These are phyloP conservation scores for Copidosoma aretas DNA, from an alignment of 2,888 invertebrate genomes.

Conservation along the genomic window DNA sequence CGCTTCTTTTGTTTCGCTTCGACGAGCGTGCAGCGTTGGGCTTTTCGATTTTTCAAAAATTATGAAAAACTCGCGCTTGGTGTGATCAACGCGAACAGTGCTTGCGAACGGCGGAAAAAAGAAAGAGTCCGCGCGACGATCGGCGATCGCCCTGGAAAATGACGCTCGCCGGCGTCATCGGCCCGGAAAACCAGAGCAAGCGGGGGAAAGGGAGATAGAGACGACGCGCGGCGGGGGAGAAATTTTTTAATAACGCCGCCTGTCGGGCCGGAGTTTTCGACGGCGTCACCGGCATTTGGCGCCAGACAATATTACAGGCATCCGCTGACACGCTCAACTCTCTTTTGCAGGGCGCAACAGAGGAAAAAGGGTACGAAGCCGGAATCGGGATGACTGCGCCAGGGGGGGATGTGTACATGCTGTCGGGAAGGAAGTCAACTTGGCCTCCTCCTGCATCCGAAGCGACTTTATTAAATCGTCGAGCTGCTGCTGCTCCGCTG, in stretches of 20 bases:
- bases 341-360: constrained; percentile 29
- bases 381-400: neutral
- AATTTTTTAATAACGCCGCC: constrained; percentile 57
- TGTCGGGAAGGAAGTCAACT: constrained; percentile 21
- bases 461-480: constrained; percentile 50
- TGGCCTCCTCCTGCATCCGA: constrained; percentile 44
- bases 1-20: neutral
- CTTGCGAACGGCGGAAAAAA: neutral
- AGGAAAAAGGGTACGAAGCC: neutral
- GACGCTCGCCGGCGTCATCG: too few species aligned
- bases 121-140: neutral
- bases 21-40: neutral
- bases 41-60: constrained; percentile 23
- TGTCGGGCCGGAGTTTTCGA: constrained; percentile 57
- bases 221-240: constrained; percentile 10
- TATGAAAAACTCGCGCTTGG: too few species aligned
- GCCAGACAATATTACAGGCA: constrained; percentile 59
- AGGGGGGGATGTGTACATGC: too few species aligned
- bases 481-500: constrained; percentile 1
- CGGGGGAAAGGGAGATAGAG: too few species aligned
- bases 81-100: too few species aligned
- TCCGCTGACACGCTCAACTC: constrained; percentile 58
- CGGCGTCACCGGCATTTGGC: constrained; percentile 60
- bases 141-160: neutral
- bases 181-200: too few species aligned